Conservation (phyloP, 92 coral and sea anemone species). For the Bergia puertoricense region DNA sequence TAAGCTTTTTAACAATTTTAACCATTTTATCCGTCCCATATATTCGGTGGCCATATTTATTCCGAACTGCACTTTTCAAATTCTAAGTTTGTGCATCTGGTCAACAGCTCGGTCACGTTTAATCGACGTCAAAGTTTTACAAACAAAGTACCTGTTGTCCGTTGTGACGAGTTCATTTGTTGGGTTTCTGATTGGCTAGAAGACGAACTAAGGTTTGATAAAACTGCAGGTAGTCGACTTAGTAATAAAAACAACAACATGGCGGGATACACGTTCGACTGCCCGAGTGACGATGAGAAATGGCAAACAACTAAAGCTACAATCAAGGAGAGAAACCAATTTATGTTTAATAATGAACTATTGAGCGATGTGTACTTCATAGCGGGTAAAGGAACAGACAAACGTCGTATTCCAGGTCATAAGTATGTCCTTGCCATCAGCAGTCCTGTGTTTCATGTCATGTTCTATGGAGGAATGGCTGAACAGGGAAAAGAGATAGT, state of each 20-base stretch:
- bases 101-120: not conserved
- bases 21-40: too few species aligned
- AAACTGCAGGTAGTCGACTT: conserved; percentile 24
- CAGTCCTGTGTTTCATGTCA: conserved; percentile 83
- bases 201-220: not conserved
- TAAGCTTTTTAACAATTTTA: too few species aligned
- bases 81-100: not conserved
- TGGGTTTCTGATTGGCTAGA: conserved; percentile 16
- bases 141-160: conserved; percentile 1
- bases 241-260: conserved; percentile 29
- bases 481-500: conserved; percentile 67
- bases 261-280: conserved; percentile 68
- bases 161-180: not conserved
- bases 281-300: conserved; percentile 44
- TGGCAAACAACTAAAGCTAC: conserved; percentile 79
- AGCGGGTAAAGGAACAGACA: conserved; percentile 65
- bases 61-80: not conserved
- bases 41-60: too few species aligned
- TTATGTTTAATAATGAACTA: conserved; percentile 81
- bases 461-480: conserved; percentile 87
- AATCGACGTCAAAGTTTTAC: not conserved
- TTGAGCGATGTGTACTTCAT: conserved; percentile 73
- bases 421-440: conserved; percentile 80
- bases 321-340: conserved; percentile 72
- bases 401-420: conserved; percentile 71